A percentile compares a stretch with the other conserved stretches of the same genome.
These are phyloP conservation scores for Pristionchus arcanus DNA, from an alignment of 2,888 invertebrate genomes.

Conservation along the genomic window DNA sequence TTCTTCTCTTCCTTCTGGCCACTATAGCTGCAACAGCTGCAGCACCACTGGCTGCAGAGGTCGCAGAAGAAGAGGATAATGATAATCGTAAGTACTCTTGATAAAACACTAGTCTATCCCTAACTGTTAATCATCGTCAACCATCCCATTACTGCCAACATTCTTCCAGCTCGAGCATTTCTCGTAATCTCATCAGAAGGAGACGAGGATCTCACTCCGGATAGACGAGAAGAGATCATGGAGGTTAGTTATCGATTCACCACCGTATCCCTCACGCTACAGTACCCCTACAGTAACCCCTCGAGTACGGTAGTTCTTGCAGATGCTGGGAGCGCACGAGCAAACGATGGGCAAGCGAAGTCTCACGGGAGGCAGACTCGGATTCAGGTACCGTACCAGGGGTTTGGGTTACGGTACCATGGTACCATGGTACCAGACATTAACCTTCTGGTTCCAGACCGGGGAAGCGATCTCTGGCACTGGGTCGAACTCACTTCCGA, in stretches of 20 bases:
- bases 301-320: conserved; percentile 22
- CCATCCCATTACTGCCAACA: background rate
- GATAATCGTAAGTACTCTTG: background rate
- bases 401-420: background rate
- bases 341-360: conserved; percentile 54
- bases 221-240: background rate
- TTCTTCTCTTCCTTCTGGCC: background rate
- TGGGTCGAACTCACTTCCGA: conserved; percentile 61
- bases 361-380: conserved; percentile 1
- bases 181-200: background rate
- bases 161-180: background rate
- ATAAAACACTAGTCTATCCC: background rate
- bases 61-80: background rate
- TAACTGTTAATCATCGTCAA: background rate
- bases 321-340: conserved; percentile 31
- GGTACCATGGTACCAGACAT: background rate
- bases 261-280: background rate
- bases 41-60: no score
- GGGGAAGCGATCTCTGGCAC: conserved; percentile 60
- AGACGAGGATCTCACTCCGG: conserved; percentile 8
- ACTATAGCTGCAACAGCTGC: background rate
- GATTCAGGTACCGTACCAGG: conserved; percentile 52
- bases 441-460: conserved; percentile 29
- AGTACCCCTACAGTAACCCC: background rate
- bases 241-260: conserved; percentile 1